Conservation (phyloP, 2,113 vertebrate species). For the Chionodraco myersi region DNA sequence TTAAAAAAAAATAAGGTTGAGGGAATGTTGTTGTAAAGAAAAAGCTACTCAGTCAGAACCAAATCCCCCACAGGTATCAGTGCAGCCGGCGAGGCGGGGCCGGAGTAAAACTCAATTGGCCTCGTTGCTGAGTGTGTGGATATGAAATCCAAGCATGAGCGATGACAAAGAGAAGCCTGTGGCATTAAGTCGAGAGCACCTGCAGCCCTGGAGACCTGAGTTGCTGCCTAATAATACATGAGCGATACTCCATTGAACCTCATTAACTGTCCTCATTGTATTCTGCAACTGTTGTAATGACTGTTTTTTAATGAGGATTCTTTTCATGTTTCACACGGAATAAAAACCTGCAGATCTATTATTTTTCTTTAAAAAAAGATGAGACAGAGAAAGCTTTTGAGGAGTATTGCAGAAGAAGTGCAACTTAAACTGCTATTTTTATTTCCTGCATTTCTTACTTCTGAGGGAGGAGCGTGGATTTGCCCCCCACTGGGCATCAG, state of each 20-base stretch:
- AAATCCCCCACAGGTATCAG: constrained; percentile 61
- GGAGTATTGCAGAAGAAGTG: constrained; percentile 18
- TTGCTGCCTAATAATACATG: constrained; percentile 62
- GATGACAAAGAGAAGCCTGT: constrained; percentile 53
- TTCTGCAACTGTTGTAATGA: constrained; percentile 57
- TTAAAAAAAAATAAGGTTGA: not conserved
- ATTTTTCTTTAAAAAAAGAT: constrained; percentile 47
- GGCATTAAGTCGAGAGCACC: constrained; percentile 63
- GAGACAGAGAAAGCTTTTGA: constrained; percentile 4
- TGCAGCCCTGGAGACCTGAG: constrained; percentile 57
- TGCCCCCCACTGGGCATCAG: constrained; percentile 43
- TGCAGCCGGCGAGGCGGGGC: constrained; percentile 30
- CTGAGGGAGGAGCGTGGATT: constrained; percentile 9
- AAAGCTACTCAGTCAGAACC: constrained; percentile 49
- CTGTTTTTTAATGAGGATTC: constrained; percentile 52
- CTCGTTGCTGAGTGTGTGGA: constrained; percentile 45
- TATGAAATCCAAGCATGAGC: constrained; percentile 65
- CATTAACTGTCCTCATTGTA: constrained; percentile 62
- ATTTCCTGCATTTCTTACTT: constrained; percentile 31
- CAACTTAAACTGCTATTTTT: constrained; percentile 52
- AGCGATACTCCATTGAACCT: constrained; percentile 61
- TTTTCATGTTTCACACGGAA: constrained; percentile 34
- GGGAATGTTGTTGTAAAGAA: constrained; percentile 45
- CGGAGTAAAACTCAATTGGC: constrained; percentile 44
- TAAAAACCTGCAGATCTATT: constrained; percentile 17